Base-by-base conservation (phyloP, 1,140 invertebrate genomes). In the Drosophila truncata region DNA sequence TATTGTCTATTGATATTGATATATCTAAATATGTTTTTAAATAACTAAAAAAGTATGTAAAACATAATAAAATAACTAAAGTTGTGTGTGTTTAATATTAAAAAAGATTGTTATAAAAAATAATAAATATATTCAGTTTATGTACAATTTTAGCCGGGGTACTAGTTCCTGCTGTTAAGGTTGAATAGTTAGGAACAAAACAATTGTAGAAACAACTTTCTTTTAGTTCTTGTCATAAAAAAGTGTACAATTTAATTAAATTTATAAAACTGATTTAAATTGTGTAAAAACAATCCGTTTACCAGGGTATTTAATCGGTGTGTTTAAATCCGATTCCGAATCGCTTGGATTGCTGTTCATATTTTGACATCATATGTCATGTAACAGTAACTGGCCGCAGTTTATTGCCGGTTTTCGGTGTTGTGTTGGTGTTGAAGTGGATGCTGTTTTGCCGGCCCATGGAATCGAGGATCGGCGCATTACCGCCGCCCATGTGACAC, bases 341-440 rank as follows among this genome's bases (percentile, higher is more conserved):
- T 63, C 74, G 70, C 59, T 85, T 44, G 65, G 65, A 46, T 63
- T 76, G 46, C 66, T 82, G 58, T 69, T 63, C 66, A 74, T 72
- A 82, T 82, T 78, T 81, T 81, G 82, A 84, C 82, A 84, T 76
- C 83, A 69, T 72, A 65, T 83, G 80, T 75, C 76, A 77, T 88
- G 83, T 86, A 85, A 87, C 71, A 71, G 74, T 86, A 85, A 78
- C 69, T 86, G 79, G 69, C 33, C 61, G 44, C 78, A 60, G 61
- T 78, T 85, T 58, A 78, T 70, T 70, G 49, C 55, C 67, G 67
- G 46, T 80, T 76, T 66, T 66, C 61, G 66, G 62, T 75, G 75
- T 82, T 75, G 78, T 80, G 78, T 82, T 82, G 70, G 52, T 73
- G 82, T 69, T 80, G 65, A 61, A 78, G 66, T 42, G 78, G 67